Evolutionary conservation across 2,797 vertebrate genomes (phyloP).

Genomic region (Phalloptychus januarius): DNA sequence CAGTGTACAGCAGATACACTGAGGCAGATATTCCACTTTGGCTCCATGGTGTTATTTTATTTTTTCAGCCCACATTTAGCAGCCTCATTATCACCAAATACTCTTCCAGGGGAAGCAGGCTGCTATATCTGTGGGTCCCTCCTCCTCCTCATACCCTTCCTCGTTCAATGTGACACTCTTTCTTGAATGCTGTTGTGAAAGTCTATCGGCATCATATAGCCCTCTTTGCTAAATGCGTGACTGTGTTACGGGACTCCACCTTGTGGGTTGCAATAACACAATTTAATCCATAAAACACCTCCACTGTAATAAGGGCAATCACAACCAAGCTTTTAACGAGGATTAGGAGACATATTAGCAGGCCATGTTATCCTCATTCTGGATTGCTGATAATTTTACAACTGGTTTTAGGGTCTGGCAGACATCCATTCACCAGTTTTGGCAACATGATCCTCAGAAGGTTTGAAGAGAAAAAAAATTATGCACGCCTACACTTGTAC

Average conservation of each 20-base stretch:
- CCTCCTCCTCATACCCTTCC: slow-evolving; percentile 29
- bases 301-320: slow-evolving; percentile 59
- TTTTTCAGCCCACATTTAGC: slow-evolving; percentile 29
- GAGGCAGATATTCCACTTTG: slow-evolving; percentile 38
- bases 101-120: slow-evolving; percentile 40
- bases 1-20: slow-evolving; percentile 38
- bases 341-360: slow-evolving; percentile 64
- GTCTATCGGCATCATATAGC: slow-evolving; percentile 14
- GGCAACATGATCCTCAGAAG: slow-evolving; percentile 37
- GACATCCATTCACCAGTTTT: slow-evolving; percentile 48
- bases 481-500: slow-evolving; percentile 1
- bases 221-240: slow-evolving; percentile 28
- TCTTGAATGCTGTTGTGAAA: slow-evolving; percentile 35
- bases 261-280: slow-evolving; percentile 50
- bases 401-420: slow-evolving; percentile 66
- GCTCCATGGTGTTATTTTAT: slow-evolving; percentile 31
- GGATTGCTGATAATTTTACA: slow-evolving; percentile 70
- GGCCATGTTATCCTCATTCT: slow-evolving; percentile 51
- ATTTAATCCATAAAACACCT: slow-evolving; percentile 62
- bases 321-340: slow-evolving; percentile 59
- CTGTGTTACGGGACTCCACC: slow-evolving; percentile 24
- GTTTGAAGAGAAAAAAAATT: slow-evolving; percentile 39
- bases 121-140: slow-evolving; percentile 37
- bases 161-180: slow-evolving; percentile 38
- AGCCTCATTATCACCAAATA: slow-evolving; percentile 43